Evolutionary conservation across 2,113 vertebrate genomes (phyloP), one percentile per base, ranked within the genome.

Genomic region (Peromyscus leucopus): DNA sequence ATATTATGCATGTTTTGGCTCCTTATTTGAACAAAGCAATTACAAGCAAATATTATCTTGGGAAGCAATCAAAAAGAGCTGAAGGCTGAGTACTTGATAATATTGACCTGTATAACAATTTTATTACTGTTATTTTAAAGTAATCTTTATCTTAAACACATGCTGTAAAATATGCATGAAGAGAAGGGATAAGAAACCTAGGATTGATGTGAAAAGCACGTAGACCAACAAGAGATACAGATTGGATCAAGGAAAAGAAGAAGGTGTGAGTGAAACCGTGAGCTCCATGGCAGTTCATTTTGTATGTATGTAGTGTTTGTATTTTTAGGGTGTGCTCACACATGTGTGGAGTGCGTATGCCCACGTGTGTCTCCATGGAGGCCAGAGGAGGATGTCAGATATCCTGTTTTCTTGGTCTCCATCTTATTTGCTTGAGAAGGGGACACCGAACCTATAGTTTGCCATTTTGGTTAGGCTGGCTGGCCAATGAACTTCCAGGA

Each of bases 201-300:
- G 4, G 2, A 61, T 75, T 85, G 95, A 8, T 86, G 31, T 88
- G 57, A 94, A 91, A 94, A 74, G 78, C 92, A 84, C 13, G 72
- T 8, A 89, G 22, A 33, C 16, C 4, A 36, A 36, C 61, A 21
- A 48, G 24, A 63, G 15, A 90, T 67, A 51, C 17, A 1, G 36
- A n/a, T 61, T 11, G 74, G 1, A 4, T 59, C 82, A 22, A 82
- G 78, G 55, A 39, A 95, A 87, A 55, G 55, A 55, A 79, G 48
- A 91, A n/a, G 2, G 28, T 74, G 36, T 26, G 19, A 94, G 65
- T 59, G 78, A 79, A 55, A 33, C 15, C 2, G 57, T n/a, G 11
- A 39, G 22, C 55, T 55, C 93, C 48, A 5, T 75, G 15, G 39
- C 71, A 39, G 22, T 61, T 96, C 17, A 28, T 55, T 72, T n/a